Evolutionary conservation across 2,113 vertebrate species (phyloP), one percentile per base, ranked within the genome.

Genomic region (Psittacus erithacus): DNA sequence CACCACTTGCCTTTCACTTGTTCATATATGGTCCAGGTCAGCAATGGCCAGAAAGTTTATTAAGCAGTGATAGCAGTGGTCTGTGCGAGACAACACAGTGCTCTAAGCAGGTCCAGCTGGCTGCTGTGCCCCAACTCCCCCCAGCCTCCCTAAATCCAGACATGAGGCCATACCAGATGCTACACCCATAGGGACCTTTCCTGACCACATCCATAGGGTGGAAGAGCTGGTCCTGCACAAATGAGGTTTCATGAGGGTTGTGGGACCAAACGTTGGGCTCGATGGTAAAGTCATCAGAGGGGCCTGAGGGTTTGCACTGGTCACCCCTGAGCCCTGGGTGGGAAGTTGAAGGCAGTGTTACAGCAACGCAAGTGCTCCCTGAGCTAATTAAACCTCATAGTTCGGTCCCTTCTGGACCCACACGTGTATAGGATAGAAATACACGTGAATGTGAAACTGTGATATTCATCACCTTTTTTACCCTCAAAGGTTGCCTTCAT

Each of bases 1-100:
- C 96, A 96, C 93, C 97, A 97, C 97, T 97, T 96, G 92, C 95
- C 92, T 97, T 95, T 69, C 96, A 96, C 97, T 97, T 96, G 81
- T 41, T 97, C 96, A 90, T 97, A 94, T 94, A 83, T 3, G 43
- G 70, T 23, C 64, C 6, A 35, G 86, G 91, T 63, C 95, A 96
- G 91, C 43, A 3, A 24, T 69, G 86, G 95, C 90, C 95, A 96
- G 24, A 18, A 86, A 77, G 92, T 96, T 97, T 96, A 97, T 97
- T 97, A 96, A 97, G 86, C 65, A 89, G 35, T 0, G 0, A 49
- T 44, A 71, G 73, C 9, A 28, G 75, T 71, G 86, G 92, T 35
- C 87, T 46, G 38, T 7, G 13, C 4, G 8, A 77, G 79, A 23
- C 4, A 6, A 17, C 7, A 1, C 4, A 1, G 38, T 35, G 62